Base-by-base conservation (phyloP, 1,140 invertebrate species). In the Leguminivora glycinivorella region DNA sequence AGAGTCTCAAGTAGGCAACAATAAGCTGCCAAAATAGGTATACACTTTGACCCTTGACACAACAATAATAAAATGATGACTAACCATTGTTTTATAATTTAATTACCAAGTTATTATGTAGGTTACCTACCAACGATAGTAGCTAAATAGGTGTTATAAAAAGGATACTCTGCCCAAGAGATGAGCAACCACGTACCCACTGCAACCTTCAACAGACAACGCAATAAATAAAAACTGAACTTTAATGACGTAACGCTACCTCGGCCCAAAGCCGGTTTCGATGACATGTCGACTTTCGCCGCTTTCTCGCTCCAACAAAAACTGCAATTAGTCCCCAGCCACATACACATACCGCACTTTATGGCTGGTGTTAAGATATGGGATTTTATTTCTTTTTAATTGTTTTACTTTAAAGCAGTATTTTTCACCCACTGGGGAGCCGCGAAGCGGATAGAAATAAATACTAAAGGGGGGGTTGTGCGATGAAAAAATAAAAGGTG, bases 251-350 rank as follows among this genome's bases (percentile, higher is more conserved):
- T 52, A 19, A 52, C 47, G 17, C 5, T 22, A 43, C n/a, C 12
- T 52, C 47, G 22, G 47, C 47, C 47, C 10, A 52, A 70, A 84
- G 83, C 81, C 80, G 80, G 81, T 88, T 77, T 68, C 58, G 72
- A 80, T 75, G 75, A 69, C 31, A 76, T 22, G 31, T 56, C 73
- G 70, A 84, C 85, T 88, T 86, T 87, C 85, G 75, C 85, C 79
- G 75, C 81, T 85, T 85, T 83, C 86, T 82, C 83, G 80, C 80
- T 71, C 79, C 77, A 74, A 79, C 77, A 72, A 85, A 83, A 84
- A 83, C 73, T 82, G 68, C 80, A 84, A 84, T 85, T 76, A 74
- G 60, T 56, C 25, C 22, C 9, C 47, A 17, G 56, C 9, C 47
- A 17, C 14, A 7, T 4, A 22, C 24, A 25, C 56, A 63, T 63